These are phyloP conservation scores for Bufotes viridis DNA, from an alignment of 2,797 vertebrate genomes.

Conservation along the genomic window DNA sequence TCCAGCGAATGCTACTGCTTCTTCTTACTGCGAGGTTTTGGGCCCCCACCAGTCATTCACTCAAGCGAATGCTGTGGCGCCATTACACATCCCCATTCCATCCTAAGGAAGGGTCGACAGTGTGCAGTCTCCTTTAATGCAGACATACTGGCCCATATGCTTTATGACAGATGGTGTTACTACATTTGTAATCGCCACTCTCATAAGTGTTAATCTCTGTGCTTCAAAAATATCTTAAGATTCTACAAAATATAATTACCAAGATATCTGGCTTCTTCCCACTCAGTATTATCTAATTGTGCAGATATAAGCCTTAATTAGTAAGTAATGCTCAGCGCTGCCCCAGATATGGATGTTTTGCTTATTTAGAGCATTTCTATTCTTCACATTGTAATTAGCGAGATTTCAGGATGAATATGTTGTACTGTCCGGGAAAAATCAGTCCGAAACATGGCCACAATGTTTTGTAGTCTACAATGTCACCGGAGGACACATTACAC, in stretches of 20 bases:
- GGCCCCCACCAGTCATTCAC: no score
- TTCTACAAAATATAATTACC: conserved; percentile 56
- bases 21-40: no score
- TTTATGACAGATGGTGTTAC: background rate
- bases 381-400: conserved; percentile 33
- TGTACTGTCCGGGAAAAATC: background rate
- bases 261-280: conserved; percentile 45
- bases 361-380: conserved; percentile 32
- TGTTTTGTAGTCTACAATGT: background rate
- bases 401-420: background rate
- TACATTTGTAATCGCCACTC: conserved; percentile 26
- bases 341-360: conserved; percentile 30
- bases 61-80: no score
- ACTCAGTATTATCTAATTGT: conserved; percentile 54
- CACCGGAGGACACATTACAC: background rate
- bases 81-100: no score
- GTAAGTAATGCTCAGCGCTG: conserved; percentile 27
- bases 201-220: conserved; percentile 35
- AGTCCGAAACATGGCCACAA: background rate
- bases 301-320: conserved; percentile 55
- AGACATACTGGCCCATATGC: background rate
- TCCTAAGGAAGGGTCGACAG: no score
- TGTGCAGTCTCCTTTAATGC: background rate
- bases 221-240: conserved; percentile 26
- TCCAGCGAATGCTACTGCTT: no score